Base-by-base conservation (phyloP, 2,113 vertebrate genomes). In the Chauna torquata region DNA sequence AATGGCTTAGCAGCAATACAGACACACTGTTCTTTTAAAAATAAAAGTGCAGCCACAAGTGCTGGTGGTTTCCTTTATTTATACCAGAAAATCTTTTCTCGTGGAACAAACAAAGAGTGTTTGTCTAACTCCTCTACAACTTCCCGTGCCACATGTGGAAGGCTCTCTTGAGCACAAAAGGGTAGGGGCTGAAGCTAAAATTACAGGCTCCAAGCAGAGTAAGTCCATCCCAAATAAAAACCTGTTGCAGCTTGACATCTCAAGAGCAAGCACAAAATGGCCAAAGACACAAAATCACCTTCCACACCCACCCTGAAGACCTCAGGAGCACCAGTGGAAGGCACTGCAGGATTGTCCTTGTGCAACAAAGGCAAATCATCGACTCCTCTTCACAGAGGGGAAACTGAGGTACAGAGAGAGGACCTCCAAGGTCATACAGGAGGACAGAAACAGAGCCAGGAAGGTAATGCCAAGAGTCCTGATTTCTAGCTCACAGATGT, bases 81-180 rank as follows among this genome's bases (percentile, higher is more conserved):
- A 97, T 87, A 72, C 69, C 91, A 98, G 92, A 97, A 97, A 97
- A 97, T 87, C 94, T 97, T 97, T 97, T 95, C 93, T 94, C 15
- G 12, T 88, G 87, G 87, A 97, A 88, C 95, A 97, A 96, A 97
- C 97, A 97, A 98, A 98, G 96, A 97, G 88, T 94, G 69, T 96
- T 97, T 98, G 97, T 97, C 95, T 96, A 86, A 91, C 74, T 93
- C 96, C 82, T 97, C 90, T 95, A 97, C 82, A 96, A 93, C 87
- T 85, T 96, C 91, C 82, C 42, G 8, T 95, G 92, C 92, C 89
- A 95, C 82, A 92, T 66, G 82, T 92, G 83, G 90, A 94, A 96
- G 30, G 58, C 90, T 78, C 84, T 88, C 92, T 42, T 64, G 36
- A 93, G 86, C 38, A 79, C 50, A 86, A 70, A 84, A 86, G 71